A percentile compares a stretch with the other conserved stretches of the same genome.
phyloP scores from a whole-genome alignment of 2,888 invertebrate genomes.

The Dryadula phaetusa region DNA sequence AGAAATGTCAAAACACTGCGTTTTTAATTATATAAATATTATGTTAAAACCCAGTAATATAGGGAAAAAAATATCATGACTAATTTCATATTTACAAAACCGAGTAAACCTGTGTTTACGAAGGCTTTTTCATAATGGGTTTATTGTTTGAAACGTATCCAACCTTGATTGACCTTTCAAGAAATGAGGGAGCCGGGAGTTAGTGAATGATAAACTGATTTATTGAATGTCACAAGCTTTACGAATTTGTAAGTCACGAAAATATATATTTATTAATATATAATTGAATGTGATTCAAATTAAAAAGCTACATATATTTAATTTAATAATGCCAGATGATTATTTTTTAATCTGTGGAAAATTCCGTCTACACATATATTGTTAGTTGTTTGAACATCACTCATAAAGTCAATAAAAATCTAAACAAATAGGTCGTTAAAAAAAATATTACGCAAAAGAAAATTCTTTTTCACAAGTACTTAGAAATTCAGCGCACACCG shows the following conservation, averaged over 20 bases:
- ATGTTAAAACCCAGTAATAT: neutral
- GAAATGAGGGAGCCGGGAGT: neutral
- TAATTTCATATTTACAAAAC: neutral
- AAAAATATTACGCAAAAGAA: constrained; percentile 9
- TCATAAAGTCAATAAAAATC: neutral
- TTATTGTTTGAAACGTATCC: neutral
- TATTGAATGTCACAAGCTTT: constrained; percentile 7
- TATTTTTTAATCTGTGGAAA: no score
- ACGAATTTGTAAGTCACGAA: constrained; percentile 1
- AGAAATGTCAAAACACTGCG: no score
- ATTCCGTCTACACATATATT: no score
- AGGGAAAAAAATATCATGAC: neutral
- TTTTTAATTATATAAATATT: no score
- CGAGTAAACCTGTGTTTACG: neutral
- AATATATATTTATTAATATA: neutral
- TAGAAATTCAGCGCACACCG: constrained; percentile 24
- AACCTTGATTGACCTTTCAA: constrained; percentile 6
- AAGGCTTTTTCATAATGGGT: neutral
- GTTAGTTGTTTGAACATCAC: neutral
- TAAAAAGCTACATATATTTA: no score
- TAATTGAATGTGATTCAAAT: neutral
- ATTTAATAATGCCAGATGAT: no score
- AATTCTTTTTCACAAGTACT: constrained; percentile 21
- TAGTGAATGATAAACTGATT: constrained; percentile 4
- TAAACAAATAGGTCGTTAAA: neutral